phyloP scores from a whole-genome alignment of 2,113 vertebrate species.

The Ameiurus melas region DNA sequence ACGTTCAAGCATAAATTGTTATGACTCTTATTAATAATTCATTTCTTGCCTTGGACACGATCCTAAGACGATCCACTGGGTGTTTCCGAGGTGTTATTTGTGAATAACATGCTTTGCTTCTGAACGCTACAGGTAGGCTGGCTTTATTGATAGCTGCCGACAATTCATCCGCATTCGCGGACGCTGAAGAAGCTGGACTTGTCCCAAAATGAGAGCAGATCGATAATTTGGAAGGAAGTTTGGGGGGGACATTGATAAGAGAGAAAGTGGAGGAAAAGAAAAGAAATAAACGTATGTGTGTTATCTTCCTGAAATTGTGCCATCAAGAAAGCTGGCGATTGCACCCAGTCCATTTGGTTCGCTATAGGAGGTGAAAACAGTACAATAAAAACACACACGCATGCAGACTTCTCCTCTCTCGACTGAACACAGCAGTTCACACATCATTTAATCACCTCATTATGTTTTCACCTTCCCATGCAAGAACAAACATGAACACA shows the following conservation, averaged over 20 bases:
- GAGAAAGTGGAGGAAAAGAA: not conserved
- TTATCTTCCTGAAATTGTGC: not conserved
- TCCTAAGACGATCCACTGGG: not conserved
- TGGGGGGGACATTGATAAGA: no score
- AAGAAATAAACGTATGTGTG: not conserved
- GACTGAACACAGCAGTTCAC: not conserved
- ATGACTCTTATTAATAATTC: conserved; percentile 31
- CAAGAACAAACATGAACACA: not conserved
- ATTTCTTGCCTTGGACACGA: not conserved
- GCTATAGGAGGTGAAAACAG: not conserved
- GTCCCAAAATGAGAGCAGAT: not conserved
- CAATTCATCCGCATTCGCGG: not conserved
- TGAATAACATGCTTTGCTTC: not conserved
- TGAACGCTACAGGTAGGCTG: not conserved
- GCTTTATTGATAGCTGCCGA: not conserved
- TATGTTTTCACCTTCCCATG: not conserved
- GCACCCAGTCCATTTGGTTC: not conserved
- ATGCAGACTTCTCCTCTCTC: not conserved
- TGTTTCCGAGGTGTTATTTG: not conserved
- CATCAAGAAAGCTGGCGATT: not conserved
- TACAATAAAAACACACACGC: not conserved
- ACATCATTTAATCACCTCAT: not conserved
- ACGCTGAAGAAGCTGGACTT: conserved; percentile 7
- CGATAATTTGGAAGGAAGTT: not conserved
- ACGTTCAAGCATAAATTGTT: conserved; percentile 25